These are phyloP conservation scores for Girardia tigrina DNA, from an alignment of 2,888 invertebrate genomes.

Conservation along the genomic window DNA sequence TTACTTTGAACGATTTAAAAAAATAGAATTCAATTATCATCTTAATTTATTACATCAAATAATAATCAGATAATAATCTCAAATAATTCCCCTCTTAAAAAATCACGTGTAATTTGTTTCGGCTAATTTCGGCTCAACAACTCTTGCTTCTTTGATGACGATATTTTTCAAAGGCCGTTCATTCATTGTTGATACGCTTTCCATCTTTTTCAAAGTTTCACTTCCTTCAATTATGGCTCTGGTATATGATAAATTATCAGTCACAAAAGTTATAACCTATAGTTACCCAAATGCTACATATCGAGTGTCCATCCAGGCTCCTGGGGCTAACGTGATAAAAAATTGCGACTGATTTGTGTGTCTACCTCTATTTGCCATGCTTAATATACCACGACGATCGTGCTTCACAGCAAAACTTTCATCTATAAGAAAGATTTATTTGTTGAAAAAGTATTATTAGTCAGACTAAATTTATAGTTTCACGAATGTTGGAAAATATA, in stretches of 20 bases:
- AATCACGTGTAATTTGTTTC: not conserved
- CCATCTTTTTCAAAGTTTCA: slow-evolving; percentile 56
- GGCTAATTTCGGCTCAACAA: not conserved
- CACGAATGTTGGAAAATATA: too few species aligned
- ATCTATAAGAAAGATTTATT: slow-evolving; percentile 49
- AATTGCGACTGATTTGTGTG: slow-evolving; percentile 63
- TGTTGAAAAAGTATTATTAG: too few species aligned
- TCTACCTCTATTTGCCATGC: slow-evolving; percentile 61
- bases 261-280: not conserved
- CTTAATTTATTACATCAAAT: not conserved
- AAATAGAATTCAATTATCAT: too few species aligned
- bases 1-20: too few species aligned
- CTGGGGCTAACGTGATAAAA: slow-evolving; percentile 58
- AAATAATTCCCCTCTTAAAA: too few species aligned
- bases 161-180: slow-evolving; percentile 55
- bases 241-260: slow-evolving; percentile 33
- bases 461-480: too few species aligned
- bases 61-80: too few species aligned
- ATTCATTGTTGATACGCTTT: slow-evolving; percentile 57
- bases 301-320: slow-evolving; percentile 61
- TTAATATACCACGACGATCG: slow-evolving; percentile 59
- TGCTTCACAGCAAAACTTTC: slow-evolving; percentile 61
- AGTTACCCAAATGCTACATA: slow-evolving; percentile 62
- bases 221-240: slow-evolving; percentile 61
- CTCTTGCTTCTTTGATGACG: slow-evolving; percentile 40